Base-by-base conservation (phyloP, 2,113 vertebrate species). In the Mustela lutreola region DNA sequence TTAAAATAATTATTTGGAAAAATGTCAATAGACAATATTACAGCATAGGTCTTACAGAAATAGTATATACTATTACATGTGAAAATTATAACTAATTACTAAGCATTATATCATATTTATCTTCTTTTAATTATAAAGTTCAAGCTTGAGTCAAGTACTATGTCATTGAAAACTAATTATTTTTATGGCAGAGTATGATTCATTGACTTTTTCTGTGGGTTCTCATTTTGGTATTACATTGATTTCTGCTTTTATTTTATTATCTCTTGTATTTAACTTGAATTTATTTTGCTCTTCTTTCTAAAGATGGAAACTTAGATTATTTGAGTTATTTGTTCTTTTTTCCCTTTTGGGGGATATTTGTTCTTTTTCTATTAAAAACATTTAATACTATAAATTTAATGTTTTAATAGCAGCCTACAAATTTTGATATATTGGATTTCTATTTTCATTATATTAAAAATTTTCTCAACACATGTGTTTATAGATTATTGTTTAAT, bases 51-150 rank as follows among this genome's bases (percentile, higher is more conserved):
- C n/a, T 53, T 91, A 19, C 33, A 78, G 81, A 93, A 85, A 85
- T 33, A 62, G 53, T n/a, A 71, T 48, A 73, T 48, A 63, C 53
- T 89, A 33, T 71, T 89, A 50, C 71, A 60, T 42, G 26, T 62
- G 26, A 48, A 62, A 89, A 80, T 82, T 94, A 81, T 19, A 89
- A 73, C 73, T 73, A 83, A 88, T 73, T 89, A 31, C 71, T 94
- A 71, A 94, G 31, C 56, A 70, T 50, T 31, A 53, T 88, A 75
- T 93, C 48, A 56, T 71, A 76, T 75, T 86, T 78, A 76, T 85
- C 53, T 80, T 89, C 18, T 60, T 81, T 56, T 42, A 60, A 60
- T 82, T 62, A 42, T 94, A 89, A 71, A 16, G 15, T 53, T 53
- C 15, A 53, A 53, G 19, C 33, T 73, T 65, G 62, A 80, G 70